Evolutionary conservation across 2,797 vertebrate species (phyloP).

Genomic region (Intellagama lesueurii): DNA sequence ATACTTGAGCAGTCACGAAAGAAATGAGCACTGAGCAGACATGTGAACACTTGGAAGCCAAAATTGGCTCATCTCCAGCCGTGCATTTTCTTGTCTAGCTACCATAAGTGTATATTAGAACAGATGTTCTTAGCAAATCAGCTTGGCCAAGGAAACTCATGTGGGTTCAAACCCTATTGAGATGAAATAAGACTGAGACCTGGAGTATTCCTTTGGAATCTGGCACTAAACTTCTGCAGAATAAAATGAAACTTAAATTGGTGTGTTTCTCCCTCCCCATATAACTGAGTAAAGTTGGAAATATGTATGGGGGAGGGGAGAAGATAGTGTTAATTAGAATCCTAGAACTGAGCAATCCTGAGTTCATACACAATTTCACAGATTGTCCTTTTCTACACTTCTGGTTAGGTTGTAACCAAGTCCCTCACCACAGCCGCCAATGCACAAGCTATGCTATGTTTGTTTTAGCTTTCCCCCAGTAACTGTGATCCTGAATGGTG

Average conservation of each 20-base stretch:
- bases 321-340: neutral
- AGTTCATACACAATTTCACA: neutral
- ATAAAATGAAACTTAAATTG: neutral
- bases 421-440: neutral
- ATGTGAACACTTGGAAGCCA: slow-evolving; percentile 53
- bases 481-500: too few species aligned
- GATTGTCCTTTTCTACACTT: neutral
- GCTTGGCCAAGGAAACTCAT: rapidly evolving
- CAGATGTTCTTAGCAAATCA: neutral
- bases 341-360: neutral
- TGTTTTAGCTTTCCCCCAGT: too few species aligned
- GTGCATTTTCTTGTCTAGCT: neutral
- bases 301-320: too few species aligned
- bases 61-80: slow-evolving; percentile 57
- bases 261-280: neutral
- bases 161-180: slow-evolving; percentile 1
- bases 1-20: slow-evolving; percentile 62
- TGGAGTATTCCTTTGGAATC: slow-evolving; percentile 11
- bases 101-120: neutral
- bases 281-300: too few species aligned
- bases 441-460: too few species aligned
- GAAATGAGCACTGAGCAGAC: slow-evolving; percentile 63
- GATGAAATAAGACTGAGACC: slow-evolving; percentile 26
- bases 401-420: neutral
- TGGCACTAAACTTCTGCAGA: neutral